A percentile compares a stretch with the other conserved stretches of the same genome.
Evolutionary conservation across 2,888 invertebrate species (phyloP).

Genomic region (Entomobrya multifasciata): DNA sequence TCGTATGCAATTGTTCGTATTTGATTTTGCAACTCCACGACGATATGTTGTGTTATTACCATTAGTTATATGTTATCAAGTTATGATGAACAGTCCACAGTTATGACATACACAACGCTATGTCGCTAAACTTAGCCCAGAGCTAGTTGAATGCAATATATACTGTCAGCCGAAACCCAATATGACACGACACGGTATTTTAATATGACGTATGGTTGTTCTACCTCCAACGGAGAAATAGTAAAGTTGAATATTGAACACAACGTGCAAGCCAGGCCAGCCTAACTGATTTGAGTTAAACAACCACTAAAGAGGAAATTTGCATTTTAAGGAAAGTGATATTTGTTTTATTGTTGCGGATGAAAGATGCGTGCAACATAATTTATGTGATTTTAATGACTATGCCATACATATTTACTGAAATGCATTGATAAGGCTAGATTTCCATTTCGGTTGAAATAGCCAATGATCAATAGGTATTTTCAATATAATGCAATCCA

Average conservation of each 20-base stretch:
- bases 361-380: conserved; percentile 20
- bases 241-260: neutral
- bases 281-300: neutral
- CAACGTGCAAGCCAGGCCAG: neutral
- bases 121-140: conserved; percentile 43
- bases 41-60: neutral
- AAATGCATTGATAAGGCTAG: conserved; percentile 50
- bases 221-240: neutral
- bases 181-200: no score
- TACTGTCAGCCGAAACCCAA: no score
- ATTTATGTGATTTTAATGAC: conserved; percentile 61
- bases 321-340: conserved; percentile 60
- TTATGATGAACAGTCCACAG: no score
- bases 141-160: no score
- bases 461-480: no score
- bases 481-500: no score
- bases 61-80: neutral
- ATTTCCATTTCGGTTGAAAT: conserved; percentile 12
- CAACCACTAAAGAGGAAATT: conserved; percentile 46
- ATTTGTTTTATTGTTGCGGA: conserved; percentile 35
- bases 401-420: conserved; percentile 48
- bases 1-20: conserved; percentile 52
- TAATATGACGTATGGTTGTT: no score
- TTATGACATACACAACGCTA: conserved; percentile 20
- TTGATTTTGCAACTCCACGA: conserved; percentile 50